Conservation (phyloP, 2,888 invertebrate genomes). For the Pollenia angustigena region DNA sequence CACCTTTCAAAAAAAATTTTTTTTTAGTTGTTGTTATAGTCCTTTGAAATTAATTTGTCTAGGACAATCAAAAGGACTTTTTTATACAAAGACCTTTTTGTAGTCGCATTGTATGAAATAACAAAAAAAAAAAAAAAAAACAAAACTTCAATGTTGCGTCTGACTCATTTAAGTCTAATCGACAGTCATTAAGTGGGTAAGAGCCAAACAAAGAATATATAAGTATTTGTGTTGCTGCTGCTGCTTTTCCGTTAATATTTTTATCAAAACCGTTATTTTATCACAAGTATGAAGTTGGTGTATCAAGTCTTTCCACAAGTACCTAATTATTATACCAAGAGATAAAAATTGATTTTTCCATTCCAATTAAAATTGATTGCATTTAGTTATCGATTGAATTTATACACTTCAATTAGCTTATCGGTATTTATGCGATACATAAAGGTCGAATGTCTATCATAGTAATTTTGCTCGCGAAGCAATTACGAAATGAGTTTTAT, state of each 20-base stretch:
- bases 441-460: slow-evolving; percentile 1
- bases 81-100: neutral
- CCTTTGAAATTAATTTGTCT: slow-evolving; percentile 12
- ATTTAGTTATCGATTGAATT: slow-evolving; percentile 1
- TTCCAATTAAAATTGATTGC: slow-evolving; percentile 3
- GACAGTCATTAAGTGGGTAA: slow-evolving; percentile 25
- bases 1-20: neutral
- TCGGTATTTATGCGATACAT: neutral
- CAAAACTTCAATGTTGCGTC: neutral
- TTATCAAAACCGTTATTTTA: slow-evolving; percentile 1
- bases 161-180: slow-evolving; percentile 16
- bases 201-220: neutral
- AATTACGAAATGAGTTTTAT: neutral
- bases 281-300: neutral
- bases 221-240: neutral
- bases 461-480: neutral
- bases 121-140: neutral
- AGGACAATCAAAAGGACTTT: slow-evolving; percentile 32
- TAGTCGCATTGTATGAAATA: neutral
- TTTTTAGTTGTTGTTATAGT: neutral
- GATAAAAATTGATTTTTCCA: slow-evolving; percentile 1
- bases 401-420: neutral
- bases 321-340: neutral
- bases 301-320: neutral
- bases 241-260: neutral